Base-by-base conservation (phyloP, 1,140 invertebrate species). In the Drosophila insularis region DNA sequence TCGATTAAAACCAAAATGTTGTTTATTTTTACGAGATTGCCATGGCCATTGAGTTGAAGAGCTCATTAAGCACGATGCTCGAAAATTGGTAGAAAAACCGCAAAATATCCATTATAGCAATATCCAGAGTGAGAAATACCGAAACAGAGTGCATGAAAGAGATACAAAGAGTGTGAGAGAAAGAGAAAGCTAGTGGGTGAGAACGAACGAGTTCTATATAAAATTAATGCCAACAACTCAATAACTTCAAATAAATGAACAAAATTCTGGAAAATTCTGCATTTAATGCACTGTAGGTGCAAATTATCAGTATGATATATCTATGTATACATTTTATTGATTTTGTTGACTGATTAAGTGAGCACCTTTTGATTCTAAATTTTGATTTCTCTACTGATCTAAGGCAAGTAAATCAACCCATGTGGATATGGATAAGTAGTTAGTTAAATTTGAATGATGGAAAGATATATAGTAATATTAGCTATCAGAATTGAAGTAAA, bases 211-310 rank as follows among this genome's bases (percentile, higher is more conserved):
- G 19, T 8, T 65, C 35, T 62, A 74, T 46, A 64, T 54, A 54
- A 69, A 74, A 78, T 78, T 69, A 74, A 80, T 73, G 54, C 37
- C 31, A 78, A 68, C 72, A 80, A 73, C 69, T 71, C 66, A 76
- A 80, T 80, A 73, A 74, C 63, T 69, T 74, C 46, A 55, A 73
- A 81, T 81, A 78, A 60, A 75, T 61, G 55, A 65, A 32, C 56
- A 65, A 63, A 68, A 56, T 50, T 50, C 43, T 32, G 50, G 56
- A 54, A 27, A 58, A 50, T 37, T 40, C 23, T 37, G 8, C 19
- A n/a, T 27, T 6, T 19, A 60, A n/a, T 40, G 32, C 43, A 74
- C 74, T 62, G 46, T 81, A 74, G 80, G 13, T 2, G 8, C 4
- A 5, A 5, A 5, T 27, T 0, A 27, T 27, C 23, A 27, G 23